Evolutionary conservation across 2,797 vertebrate genomes (phyloP).

Genomic region (Pagetopsis macropterus): DNA sequence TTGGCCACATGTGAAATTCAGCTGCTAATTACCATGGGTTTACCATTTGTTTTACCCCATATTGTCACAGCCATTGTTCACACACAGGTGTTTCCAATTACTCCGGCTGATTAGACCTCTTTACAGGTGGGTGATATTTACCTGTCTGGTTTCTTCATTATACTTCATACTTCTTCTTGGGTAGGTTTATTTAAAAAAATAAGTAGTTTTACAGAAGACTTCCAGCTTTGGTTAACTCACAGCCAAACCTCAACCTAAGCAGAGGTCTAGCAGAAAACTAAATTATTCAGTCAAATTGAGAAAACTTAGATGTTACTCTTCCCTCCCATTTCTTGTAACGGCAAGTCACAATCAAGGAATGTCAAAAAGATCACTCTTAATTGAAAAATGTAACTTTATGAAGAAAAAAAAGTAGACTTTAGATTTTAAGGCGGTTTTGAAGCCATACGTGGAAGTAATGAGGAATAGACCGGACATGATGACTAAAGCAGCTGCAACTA

Average conservation of each 20-base stretch:
- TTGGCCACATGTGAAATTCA: slow-evolving; percentile 25
- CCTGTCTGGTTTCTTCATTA: not conserved
- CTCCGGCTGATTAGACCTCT: slow-evolving; percentile 3
- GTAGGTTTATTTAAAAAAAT: not conserved
- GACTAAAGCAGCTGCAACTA: no score
- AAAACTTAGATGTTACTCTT: no score
- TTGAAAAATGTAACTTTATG: no score
- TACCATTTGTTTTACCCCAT: not conserved
- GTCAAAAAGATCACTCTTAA: no score
- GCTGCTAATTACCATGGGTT: slow-evolving; percentile 41
- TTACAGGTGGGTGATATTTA: not conserved
- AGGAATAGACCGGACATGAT: no score
- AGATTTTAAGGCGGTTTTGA: no score
- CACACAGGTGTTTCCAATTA: not conserved
- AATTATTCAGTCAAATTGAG: no score
- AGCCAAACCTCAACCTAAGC: no score
- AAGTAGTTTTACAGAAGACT: not conserved
- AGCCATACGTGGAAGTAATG: no score
- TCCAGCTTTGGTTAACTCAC: not conserved
- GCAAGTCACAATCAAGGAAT: no score
- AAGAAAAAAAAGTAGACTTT: no score
- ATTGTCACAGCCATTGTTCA: not conserved
- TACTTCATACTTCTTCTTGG: not conserved
- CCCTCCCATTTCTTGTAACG: no score
- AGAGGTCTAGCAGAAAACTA: not conserved